Evolutionary conservation across 1,140 invertebrate genomes (phyloP).

Genomic region (Lanistes nyassanus): DNA sequence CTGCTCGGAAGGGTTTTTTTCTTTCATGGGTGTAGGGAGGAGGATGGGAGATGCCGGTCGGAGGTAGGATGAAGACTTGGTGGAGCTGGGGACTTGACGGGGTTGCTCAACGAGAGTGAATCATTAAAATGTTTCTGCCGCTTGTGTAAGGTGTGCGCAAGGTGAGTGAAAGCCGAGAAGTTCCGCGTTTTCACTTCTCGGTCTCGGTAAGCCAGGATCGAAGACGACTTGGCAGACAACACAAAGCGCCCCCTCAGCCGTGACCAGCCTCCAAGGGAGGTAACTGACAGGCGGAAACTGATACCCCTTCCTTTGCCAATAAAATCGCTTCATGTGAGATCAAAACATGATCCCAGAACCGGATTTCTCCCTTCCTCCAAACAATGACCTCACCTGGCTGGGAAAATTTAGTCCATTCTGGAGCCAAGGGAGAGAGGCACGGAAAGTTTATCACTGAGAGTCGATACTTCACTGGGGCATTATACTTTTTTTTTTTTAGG

Average conservation of each 20-base stretch:
- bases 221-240: conserved; percentile 21
- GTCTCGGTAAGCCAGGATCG: conserved; percentile 19
- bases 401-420: conserved; percentile 17
- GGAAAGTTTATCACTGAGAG: background rate
- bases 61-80: no score
- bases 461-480: background rate
- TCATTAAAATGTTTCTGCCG: no score
- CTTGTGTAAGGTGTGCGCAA: background rate
- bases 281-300: conserved; percentile 28
- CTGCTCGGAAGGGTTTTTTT: no score
- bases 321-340: conserved; percentile 9
- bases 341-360: conserved; percentile 15
- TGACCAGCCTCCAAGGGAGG: conserved; percentile 18
- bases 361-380: conserved; percentile 21
- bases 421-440: background rate
- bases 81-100: no score
- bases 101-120: no score
- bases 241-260: conserved; percentile 22
- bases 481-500: no score
- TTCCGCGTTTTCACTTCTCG: conserved; percentile 6
- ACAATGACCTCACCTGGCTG: conserved; percentile 18
- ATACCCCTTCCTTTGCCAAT: conserved; percentile 22
- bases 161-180: conserved; percentile 22
- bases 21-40: no score
- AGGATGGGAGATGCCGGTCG: no score